Conservation (phyloP, 2,888 invertebrate genomes). For the Crioceris asparagi region DNA sequence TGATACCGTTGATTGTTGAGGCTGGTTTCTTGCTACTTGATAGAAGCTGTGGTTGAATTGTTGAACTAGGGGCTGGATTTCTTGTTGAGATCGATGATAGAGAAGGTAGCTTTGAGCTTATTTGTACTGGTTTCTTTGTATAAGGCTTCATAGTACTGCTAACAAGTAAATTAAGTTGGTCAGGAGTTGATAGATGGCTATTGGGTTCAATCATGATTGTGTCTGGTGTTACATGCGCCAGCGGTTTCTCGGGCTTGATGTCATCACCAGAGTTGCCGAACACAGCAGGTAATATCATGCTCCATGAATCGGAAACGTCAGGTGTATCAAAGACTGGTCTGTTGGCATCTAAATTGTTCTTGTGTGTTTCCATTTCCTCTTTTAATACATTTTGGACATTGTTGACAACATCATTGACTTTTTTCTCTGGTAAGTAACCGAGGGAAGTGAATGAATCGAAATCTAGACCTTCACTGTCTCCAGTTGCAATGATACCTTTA, state of each 20-base stretch:
- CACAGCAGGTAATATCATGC: conserved; percentile 68
- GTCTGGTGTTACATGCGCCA: conserved; percentile 29
- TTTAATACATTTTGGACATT: conserved; percentile 77
- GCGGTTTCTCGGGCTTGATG: conserved; percentile 30
- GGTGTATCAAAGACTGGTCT: conserved; percentile 53
- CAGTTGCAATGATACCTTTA: conserved; percentile 74
- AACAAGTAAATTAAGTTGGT: no score
- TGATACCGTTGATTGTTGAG: no score
- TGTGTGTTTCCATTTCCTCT: conserved; percentile 56
- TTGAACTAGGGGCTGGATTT: conserved; percentile 6
- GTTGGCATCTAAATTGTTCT: conserved; percentile 35
- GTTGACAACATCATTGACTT: conserved; percentile 69
- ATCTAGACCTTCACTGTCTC: conserved; percentile 55
- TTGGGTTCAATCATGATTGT: conserved; percentile 30
- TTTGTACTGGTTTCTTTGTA: neutral
- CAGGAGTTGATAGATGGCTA: no score
- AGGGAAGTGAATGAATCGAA: conserved; percentile 38
- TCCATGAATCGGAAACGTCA: conserved; percentile 69
- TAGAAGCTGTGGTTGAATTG: neutral
- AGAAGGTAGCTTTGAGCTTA: conserved; percentile 1
- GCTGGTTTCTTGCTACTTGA: no score
- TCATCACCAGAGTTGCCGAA: conserved; percentile 47
- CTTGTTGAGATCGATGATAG: conserved; percentile 8
- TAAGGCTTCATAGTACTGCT: conserved; percentile 1
- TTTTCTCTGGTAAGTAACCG: conserved; percentile 44